Percentiles rank a stretch among this genome's conserved stretches.
Conservation (phyloP, 2,113 vertebrate genomes). For the Psephotus haematonotus region DNA sequence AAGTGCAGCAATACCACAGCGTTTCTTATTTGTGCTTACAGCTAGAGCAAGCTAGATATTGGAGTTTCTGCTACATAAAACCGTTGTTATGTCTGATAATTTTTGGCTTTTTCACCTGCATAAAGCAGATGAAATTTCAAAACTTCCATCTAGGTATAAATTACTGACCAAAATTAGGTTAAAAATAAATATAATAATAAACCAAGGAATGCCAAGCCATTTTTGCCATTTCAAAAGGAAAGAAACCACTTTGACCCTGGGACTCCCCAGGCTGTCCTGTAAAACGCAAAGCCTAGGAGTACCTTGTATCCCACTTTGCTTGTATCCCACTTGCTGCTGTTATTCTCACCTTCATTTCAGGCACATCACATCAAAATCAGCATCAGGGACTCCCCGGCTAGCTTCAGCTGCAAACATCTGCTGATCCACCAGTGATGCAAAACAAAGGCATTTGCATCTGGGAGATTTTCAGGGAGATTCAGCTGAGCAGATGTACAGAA, state of each 20-base stretch:
- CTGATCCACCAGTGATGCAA: not conserved
- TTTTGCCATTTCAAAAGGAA: not conserved
- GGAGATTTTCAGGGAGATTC: not conserved
- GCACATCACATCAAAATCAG: not conserved
- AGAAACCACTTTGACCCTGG: not conserved
- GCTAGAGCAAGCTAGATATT: not conserved
- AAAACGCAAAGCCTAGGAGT: not conserved
- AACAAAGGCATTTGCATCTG: not conserved
- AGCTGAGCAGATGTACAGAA: not conserved
- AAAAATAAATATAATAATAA: not conserved
- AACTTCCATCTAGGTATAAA: not conserved
- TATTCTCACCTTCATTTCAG: not conserved
- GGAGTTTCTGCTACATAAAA: not conserved
- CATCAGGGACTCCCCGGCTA: not conserved
- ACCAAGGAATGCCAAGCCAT: not conserved
- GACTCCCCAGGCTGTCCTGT: not conserved
- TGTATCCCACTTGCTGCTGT: not conserved
- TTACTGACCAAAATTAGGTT: not conserved
- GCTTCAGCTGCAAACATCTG: not conserved
- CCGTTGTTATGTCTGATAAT: not conserved
- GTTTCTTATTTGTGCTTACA: not conserved
- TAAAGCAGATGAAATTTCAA: not conserved
- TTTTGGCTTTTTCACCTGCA: not conserved
- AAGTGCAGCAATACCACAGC: not conserved
- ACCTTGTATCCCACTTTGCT: not conserved